Conservation (phyloP, 2,888 invertebrate species). For the Melieria omissa region DNA sequence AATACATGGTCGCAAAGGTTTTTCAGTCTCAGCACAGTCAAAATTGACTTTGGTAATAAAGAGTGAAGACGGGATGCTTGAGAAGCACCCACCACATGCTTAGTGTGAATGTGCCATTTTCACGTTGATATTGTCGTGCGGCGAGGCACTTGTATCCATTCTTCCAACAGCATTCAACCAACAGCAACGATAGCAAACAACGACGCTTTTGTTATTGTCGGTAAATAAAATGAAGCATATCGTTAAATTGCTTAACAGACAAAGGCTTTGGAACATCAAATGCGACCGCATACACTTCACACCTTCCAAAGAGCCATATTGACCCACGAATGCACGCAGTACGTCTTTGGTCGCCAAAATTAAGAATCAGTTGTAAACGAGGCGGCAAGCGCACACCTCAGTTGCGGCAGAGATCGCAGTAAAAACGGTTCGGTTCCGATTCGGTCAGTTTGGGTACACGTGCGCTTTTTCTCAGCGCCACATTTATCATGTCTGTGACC, state of each 20-base stretch:
- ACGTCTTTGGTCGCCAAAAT: neutral
- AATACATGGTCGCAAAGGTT: too few species aligned
- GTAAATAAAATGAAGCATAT: slow-evolving; percentile 48
- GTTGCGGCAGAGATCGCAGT: slow-evolving; percentile 51
- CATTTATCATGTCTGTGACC: too few species aligned
- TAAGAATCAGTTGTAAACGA: slow-evolving; percentile 4
- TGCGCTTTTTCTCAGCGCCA: neutral
- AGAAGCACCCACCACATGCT: too few species aligned
- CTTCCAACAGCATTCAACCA: too few species aligned
- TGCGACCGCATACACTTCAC: slow-evolving; percentile 8
- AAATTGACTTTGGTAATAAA: too few species aligned
- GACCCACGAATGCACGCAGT: too few species aligned
- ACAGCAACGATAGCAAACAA: too few species aligned
- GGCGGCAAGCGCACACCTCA: slow-evolving; percentile 26
- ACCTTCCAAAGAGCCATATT: slow-evolving; percentile 32
- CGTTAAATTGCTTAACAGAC: slow-evolving; percentile 54
- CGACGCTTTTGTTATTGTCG: slow-evolving; percentile 51
- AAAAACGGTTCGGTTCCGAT: slow-evolving; percentile 34
- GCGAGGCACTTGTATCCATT: too few species aligned
- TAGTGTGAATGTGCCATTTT: too few species aligned
- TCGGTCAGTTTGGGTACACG: neutral
- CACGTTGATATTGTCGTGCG: too few species aligned
- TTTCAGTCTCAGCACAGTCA: too few species aligned
- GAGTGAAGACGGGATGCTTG: too few species aligned
- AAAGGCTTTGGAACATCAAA: slow-evolving; percentile 1